Evolutionary conservation across 2,888 invertebrate genomes (phyloP), one percentile per base, ranked within the genome.

Genomic region (Empis livida): DNA sequence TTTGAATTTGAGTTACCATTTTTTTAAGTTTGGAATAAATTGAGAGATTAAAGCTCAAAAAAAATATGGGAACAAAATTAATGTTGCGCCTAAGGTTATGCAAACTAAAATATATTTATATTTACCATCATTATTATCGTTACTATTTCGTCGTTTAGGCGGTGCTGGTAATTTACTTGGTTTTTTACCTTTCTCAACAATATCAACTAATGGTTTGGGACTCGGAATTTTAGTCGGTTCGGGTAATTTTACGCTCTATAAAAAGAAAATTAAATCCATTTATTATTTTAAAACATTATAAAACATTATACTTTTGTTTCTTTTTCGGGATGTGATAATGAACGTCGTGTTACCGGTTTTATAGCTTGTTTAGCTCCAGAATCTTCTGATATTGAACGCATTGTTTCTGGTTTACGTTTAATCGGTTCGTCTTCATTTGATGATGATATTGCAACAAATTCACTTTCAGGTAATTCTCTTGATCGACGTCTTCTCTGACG

Each of bases 361-460:
- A 58, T 51, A 11, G 55, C 56, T 20, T 56, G 43, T 47, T 63
- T 64, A 0, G 61, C 61, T 3, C 66, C 64, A 4, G 65, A 62
- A 41, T 68, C 68, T 49, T 68, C 68, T 1, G 68, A 68, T 37
- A 68, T 60, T 3, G 68, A 68, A 6, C 68, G 61, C 67, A 68
- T 64, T 44, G 65, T 61, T 48, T 68, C 68, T 2, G 67, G 65
- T 45, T 67, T 68, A 5, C 64, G 60, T 11, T 60, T 20, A 27
- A 6, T 20, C 10, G 13, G 13, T 41, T 41, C 41, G 10, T 27
- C 23, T 14, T 27, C 41, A 9, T 11, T 20, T 20, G 20, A 15
- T 16, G 49, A 47, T 13, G 51, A 47, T 3, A 43, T 15, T 16
- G 49, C 44, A 32, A 53, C 42, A 23, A 15, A 4, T 17, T 11